Conservation (phyloP, 2,113 vertebrate species). For the Mohoua ochrocephala region DNA sequence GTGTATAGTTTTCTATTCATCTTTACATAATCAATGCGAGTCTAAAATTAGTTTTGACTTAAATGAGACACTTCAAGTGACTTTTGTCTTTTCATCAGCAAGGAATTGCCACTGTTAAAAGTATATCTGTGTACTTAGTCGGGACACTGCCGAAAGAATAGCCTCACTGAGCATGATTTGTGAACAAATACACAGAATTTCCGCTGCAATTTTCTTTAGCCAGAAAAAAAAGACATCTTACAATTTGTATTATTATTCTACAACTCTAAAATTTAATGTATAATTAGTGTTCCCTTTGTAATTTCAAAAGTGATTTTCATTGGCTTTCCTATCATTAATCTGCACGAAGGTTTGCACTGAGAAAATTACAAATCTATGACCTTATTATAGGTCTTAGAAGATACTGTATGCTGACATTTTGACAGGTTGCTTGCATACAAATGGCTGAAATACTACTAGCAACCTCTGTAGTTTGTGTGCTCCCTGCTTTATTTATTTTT, state of each 20-base stretch:
- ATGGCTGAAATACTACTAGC: background rate
- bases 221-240: background rate
- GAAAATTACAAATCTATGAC: background rate
- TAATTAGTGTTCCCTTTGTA: background rate
- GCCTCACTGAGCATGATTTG: background rate
- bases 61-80: background rate
- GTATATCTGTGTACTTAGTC: background rate
- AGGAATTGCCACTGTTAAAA: background rate
- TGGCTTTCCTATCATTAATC: background rate
- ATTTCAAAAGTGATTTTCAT: background rate
- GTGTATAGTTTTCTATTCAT: background rate
- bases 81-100: background rate
- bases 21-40: background rate
- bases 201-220: background rate
- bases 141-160: background rate
- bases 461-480: background rate
- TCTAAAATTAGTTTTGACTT: background rate
- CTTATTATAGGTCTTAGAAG: slow-evolving; percentile 10
- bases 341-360: background rate
- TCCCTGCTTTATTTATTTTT: background rate
- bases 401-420: background rate
- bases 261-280: background rate
- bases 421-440: slow-evolving; percentile 14
- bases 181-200: background rate
- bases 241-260: background rate